These are phyloP conservation scores for Grus americana DNA, from an alignment of 2,113 vertebrate genomes.

Conservation along the genomic window DNA sequence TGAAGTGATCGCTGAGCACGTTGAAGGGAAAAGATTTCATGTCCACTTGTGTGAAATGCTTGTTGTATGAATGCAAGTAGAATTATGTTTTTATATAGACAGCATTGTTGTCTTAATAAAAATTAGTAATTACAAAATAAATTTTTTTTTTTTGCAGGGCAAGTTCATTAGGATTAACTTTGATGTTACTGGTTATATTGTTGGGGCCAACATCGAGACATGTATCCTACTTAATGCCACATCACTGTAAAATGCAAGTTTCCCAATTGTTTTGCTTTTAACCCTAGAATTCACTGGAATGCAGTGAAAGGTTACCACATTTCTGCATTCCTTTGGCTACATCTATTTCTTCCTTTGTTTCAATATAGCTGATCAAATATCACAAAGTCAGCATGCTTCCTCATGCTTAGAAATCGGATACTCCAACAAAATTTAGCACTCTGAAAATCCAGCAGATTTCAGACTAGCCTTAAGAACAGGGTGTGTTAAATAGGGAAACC, in stretches of 20 bases:
- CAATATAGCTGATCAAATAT: background rate
- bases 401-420: background rate
- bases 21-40: background rate
- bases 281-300: background rate
- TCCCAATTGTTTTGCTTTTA: background rate
- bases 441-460: background rate
- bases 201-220: constrained; percentile 98
- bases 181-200: constrained; percentile 97
- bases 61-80: background rate
- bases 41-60: background rate
- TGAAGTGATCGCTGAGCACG: background rate
- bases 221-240: constrained; percentile 86
- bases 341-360: background rate
- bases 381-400: background rate
- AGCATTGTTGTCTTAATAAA: background rate
- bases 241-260: background rate
- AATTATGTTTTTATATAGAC: background rate
- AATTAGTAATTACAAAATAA: background rate
- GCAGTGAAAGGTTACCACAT: background rate
- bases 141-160: constrained; percentile 76
- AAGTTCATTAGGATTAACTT: constrained; percentile 99
- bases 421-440: background rate
- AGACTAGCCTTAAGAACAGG: background rate
- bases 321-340: background rate
- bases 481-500: background rate